These are phyloP conservation scores for Scrobipalpa costella DNA, from an alignment of 2,888 invertebrate species.

Conservation along the genomic window DNA sequence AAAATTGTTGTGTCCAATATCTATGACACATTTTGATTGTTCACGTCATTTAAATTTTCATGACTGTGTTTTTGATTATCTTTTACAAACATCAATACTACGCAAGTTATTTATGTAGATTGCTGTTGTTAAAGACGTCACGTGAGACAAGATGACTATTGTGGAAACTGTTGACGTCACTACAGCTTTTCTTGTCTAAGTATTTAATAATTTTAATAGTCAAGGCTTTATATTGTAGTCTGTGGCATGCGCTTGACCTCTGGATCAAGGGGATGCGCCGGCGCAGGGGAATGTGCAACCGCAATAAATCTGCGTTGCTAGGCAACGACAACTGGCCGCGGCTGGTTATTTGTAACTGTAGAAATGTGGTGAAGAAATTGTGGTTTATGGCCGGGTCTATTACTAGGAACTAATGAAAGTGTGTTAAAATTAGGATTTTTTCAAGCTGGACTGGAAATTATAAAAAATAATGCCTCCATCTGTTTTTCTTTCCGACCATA, in stretches of 20 bases:
- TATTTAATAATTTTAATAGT: neutral
- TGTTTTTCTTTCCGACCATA: too few relatives aligned
- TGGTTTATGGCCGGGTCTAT: neutral
- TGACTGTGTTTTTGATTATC: too few relatives aligned
- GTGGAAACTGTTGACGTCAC: neutral
- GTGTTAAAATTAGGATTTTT: neutral
- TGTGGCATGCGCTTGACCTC: conserved; percentile 18
- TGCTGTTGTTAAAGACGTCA: too few relatives aligned
- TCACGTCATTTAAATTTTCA: too few relatives aligned
- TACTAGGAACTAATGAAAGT: neutral
- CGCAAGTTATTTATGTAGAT: too few relatives aligned
- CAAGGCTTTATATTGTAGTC: conserved; percentile 13
- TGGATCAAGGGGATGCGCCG: conserved; percentile 10
- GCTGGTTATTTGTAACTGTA: conserved; percentile 5
- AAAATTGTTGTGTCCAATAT: too few relatives aligned
- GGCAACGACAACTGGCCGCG: conserved; percentile 1
- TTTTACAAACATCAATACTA: too few relatives aligned
- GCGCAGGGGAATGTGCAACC: conserved; percentile 12
- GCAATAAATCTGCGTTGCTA: conserved; percentile 14
- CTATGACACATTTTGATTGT: too few relatives aligned
- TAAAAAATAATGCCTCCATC: too few relatives aligned
- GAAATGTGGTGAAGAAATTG: conserved; percentile 3
- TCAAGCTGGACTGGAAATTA: neutral
- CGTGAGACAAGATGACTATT: too few relatives aligned
- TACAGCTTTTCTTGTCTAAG: neutral